Conservation (phyloP, 1,140 invertebrate genomes). For the Dinothrombium tinctorium region DNA sequence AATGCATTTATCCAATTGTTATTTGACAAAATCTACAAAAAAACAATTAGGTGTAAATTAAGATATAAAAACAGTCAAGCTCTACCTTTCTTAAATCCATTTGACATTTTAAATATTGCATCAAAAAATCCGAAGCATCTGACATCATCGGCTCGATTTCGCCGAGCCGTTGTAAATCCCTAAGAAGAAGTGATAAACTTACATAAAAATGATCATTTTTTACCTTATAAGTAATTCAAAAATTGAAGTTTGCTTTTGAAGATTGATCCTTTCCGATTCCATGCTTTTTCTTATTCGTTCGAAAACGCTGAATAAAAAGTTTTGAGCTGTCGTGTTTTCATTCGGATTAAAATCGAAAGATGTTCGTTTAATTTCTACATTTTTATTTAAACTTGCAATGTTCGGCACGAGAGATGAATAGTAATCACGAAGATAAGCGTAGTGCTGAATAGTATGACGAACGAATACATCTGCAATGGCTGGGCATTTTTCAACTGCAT, state of each 20-base stretch:
- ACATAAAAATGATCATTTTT: conserved; percentile 11
- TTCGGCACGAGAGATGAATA: conserved; percentile 74
- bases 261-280: neutral
- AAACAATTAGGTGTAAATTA: conserved; percentile 1
- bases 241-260: conserved; percentile 7
- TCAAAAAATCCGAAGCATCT: conserved; percentile 59
- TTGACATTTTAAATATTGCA: conserved; percentile 41
- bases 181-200: conserved; percentile 6
- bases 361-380: neutral
- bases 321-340: conserved; percentile 9
- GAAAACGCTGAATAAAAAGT: conserved; percentile 10
- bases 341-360: neutral
- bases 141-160: conserved; percentile 56
- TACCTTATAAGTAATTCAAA: conserved; percentile 13
- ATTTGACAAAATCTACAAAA: conserved; percentile 15
- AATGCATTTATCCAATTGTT: conserved; percentile 17
- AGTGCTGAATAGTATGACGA: conserved; percentile 70
- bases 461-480: conserved; percentile 79
- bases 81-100: conserved; percentile 23
- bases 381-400: conserved; percentile 28
- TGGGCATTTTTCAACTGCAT: conserved; percentile 66
- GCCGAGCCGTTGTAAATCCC: conserved; percentile 33
- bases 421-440: conserved; percentile 75
- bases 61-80: conserved; percentile 6
- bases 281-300: conserved; percentile 8